phyloP scores from a whole-genome alignment of 23 tunicate species.

The Styela plicata region DNA sequence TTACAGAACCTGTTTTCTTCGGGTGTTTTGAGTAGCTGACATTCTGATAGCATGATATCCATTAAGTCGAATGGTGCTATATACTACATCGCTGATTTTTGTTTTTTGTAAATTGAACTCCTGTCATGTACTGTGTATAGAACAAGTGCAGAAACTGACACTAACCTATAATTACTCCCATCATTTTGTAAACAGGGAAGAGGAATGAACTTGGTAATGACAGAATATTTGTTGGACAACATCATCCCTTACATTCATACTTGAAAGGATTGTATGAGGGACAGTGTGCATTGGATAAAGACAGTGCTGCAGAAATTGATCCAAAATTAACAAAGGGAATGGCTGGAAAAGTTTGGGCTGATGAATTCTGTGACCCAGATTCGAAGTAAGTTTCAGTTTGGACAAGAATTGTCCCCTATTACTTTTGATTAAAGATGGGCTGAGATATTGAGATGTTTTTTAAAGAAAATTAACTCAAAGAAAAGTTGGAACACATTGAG shows the following conservation, averaged over 20 bases:
- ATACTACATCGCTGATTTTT: background rate
- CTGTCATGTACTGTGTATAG: background rate
- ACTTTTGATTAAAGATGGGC: too few species aligned
- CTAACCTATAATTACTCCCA: background rate
- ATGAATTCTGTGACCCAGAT: conserved; percentile 53
- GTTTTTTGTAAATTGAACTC: background rate
- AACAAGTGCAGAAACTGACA: background rate
- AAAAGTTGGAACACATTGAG: too few species aligned
- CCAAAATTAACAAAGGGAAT: conserved; percentile 68
- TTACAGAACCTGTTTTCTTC: too few species aligned
- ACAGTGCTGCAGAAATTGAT: conserved; percentile 70
- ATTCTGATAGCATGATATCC: background rate
- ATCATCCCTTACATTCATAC: conserved; percentile 69
- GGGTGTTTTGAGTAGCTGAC: too few species aligned
- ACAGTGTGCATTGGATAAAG: conserved; percentile 31
- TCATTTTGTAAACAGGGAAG: conserved; percentile 31
- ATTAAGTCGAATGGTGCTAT: background rate
- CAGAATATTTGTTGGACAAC: conserved; percentile 58
- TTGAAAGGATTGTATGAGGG: conserved; percentile 68
- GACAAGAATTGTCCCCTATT: too few species aligned
- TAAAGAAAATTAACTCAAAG: too few species aligned
- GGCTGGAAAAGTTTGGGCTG: conserved; percentile 83
- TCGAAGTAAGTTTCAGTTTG: conserved; percentile 52
- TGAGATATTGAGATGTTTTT: too few species aligned
- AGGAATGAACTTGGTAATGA: conserved; percentile 85